A percentile compares a stretch with the other conserved stretches of the same genome.
Evolutionary conservation across 2,113 vertebrate genomes (phyloP).

Genomic region (Tachysurus fulvidraco): DNA sequence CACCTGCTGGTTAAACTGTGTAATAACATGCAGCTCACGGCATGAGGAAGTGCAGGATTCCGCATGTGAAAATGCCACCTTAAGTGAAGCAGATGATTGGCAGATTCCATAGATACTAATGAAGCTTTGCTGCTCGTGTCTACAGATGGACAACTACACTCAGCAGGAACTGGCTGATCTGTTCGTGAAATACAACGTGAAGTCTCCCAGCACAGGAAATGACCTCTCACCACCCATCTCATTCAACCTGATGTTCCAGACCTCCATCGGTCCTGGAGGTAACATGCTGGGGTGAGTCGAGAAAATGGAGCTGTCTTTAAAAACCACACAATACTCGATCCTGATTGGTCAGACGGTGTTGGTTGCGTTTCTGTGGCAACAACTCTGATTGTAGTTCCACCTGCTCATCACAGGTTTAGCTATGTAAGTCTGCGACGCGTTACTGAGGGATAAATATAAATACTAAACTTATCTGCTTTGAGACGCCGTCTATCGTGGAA

Average conservation of each 20-base stretch:
- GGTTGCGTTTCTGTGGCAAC: not conserved
- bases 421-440: too few relatives aligned
- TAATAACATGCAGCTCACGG: not conserved
- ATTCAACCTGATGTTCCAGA: conserved; percentile 99
- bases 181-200: conserved; percentile 94
- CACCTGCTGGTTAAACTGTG: not conserved
- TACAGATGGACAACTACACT: conserved; percentile 91
- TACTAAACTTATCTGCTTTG: too few relatives aligned
- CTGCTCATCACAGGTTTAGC: too few relatives aligned
- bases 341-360: not conserved
- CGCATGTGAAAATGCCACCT: not conserved
- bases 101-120: not conserved
- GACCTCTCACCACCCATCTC: conserved; percentile 89
- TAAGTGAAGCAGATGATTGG: not conserved
- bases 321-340: not conserved
- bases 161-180: conserved; percentile 89
- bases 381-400: not conserved
- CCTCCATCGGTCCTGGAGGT: conserved; percentile 94
- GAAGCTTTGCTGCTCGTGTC: not conserved
- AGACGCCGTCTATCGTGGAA: too few relatives aligned
- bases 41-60: not conserved
- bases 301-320: not conserved
- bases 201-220: conserved; percentile 92
- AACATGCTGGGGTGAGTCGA: conserved; percentile 88
- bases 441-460: too few relatives aligned